A percentile compares a stretch with the other conserved stretches of the same genome.
phyloP scores from a whole-genome alignment of 2,113 vertebrate species.

The Turnix velox region DNA sequence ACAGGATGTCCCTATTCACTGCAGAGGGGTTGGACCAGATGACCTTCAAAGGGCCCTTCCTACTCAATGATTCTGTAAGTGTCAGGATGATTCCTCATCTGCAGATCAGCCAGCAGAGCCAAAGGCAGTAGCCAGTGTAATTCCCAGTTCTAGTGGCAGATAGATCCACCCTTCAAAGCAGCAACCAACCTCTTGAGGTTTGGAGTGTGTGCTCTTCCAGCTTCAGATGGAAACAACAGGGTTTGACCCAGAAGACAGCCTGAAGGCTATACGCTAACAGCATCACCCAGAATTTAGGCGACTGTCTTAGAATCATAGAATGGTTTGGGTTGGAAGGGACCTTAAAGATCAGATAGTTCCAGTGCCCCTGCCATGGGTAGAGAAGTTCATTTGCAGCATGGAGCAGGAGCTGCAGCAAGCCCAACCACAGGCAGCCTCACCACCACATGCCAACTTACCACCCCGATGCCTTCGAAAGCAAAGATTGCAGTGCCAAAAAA shows the following conservation, averaged over 20 bases:
- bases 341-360: too few species aligned
- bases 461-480: slow-evolving; percentile 94
- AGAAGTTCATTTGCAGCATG: neutral
- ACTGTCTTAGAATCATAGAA: too few species aligned
- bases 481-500: slow-evolving; percentile 98
- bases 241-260: neutral
- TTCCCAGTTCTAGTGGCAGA: neutral
- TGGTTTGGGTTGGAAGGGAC: too few species aligned
- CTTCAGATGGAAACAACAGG: neutral
- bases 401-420: neutral
- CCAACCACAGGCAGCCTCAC: neutral
- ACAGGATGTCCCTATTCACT: too few species aligned
- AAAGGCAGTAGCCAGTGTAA: neutral
- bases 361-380: too few species aligned
- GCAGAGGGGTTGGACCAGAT: too few species aligned
- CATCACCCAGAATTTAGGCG: neutral
- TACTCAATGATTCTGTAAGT: too few species aligned
- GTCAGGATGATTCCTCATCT: neutral
- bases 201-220: neutral
- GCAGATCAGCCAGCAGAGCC: neutral
- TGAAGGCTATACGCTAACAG: neutral
- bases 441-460: slow-evolving; percentile 76
- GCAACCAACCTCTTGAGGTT: neutral
- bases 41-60: too few species aligned
- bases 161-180: neutral